Conservation (phyloP, 1,140 invertebrate species). For the Melipona quadrifasciata region DNA sequence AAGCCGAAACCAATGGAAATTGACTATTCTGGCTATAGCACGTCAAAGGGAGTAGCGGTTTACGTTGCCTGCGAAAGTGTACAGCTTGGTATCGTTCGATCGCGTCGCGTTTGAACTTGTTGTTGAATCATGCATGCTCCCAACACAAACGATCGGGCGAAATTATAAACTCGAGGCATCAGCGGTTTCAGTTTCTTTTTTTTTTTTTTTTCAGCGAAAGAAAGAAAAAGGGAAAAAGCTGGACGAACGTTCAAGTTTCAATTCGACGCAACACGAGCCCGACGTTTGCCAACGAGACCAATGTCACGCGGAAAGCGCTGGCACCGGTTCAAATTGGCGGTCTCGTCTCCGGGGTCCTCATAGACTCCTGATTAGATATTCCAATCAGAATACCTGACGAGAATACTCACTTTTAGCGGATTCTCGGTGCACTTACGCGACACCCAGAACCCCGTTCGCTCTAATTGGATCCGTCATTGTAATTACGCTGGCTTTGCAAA, state of each 20-base stretch:
- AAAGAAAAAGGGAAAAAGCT: no score
- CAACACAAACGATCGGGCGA: not conserved
- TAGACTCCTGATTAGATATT: slow-evolving; percentile 63
- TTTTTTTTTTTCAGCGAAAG: no score
- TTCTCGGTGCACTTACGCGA: slow-evolving; percentile 37
- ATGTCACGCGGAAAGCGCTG: not conserved
- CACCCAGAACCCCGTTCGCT: slow-evolving; percentile 13
- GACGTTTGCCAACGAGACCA: not conserved
- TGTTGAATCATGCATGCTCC: no score
- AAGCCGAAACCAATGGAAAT: no score
- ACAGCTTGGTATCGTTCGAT: no score
- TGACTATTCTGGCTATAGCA: no score
- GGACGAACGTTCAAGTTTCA: slow-evolving; percentile 25
- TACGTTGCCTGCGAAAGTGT: no score
- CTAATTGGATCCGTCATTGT: slow-evolving; percentile 39
- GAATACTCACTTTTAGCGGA: slow-evolving; percentile 60
- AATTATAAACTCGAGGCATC: not conserved
- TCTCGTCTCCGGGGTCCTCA: slow-evolving; percentile 40
- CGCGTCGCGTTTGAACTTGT: no score
- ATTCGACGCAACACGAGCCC: not conserved
- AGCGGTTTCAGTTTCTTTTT: not conserved
- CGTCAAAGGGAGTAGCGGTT: no score
- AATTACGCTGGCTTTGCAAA: slow-evolving; percentile 23
- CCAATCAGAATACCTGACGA: slow-evolving; percentile 65
- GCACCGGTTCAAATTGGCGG: slow-evolving; percentile 36